Conservation (phyloP, 2,797 vertebrate genomes). For the Scarus forsteni region DNA sequence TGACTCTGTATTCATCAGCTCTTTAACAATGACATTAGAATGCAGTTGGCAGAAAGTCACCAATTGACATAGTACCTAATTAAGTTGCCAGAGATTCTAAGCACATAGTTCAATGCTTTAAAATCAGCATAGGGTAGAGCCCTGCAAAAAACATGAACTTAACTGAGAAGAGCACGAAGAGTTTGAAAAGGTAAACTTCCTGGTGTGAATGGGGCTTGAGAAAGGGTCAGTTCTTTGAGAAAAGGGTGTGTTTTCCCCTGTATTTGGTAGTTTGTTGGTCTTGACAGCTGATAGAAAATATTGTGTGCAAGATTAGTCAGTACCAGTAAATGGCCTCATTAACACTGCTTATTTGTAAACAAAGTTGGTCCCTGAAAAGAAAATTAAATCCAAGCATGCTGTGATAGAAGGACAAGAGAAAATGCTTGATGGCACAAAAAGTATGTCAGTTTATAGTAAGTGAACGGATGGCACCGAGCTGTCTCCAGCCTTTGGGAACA, state of each 20-base stretch:
- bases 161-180: too few relatives aligned
- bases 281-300: neutral
- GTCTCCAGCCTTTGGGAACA: slow-evolving; percentile 29
- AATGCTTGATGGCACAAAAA: slow-evolving; percentile 13
- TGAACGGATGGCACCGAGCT: slow-evolving; percentile 13
- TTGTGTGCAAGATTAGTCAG: neutral
- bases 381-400: neutral
- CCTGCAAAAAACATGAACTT: too few relatives aligned
- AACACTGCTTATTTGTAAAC: too few relatives aligned
- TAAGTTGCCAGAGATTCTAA: too few relatives aligned
- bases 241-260: neutral
- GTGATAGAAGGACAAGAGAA: neutral
- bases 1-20: too few relatives aligned
- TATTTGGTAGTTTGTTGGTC: neutral
- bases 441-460: slow-evolving; percentile 2
- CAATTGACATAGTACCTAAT: too few relatives aligned
- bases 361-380: neutral
- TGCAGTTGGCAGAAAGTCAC: too few relatives aligned
- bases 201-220: neutral
- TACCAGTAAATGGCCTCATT: neutral
- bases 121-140: too few relatives aligned
- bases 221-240: too few relatives aligned
- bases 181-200: too few relatives aligned
- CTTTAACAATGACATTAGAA: too few relatives aligned
- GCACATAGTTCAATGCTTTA: too few relatives aligned